These are phyloP conservation scores for Macrotis lagotis DNA, from an alignment of 2,113 vertebrate species.

Conservation along the genomic window DNA sequence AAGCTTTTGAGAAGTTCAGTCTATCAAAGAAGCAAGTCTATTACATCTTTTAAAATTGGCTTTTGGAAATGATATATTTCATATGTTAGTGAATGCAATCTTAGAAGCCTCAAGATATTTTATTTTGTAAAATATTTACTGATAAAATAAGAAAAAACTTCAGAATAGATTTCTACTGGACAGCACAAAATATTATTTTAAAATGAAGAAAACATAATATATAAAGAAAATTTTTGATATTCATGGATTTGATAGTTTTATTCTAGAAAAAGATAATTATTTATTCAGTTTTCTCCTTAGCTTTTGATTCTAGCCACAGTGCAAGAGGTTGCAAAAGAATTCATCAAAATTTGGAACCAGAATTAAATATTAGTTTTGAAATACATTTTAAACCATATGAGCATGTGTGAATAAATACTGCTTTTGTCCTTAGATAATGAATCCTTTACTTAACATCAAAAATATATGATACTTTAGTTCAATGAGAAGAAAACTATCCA, in stretches of 20 bases:
- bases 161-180: constrained; percentile 64
- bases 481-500: not conserved
- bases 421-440: constrained; percentile 5
- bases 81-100: constrained; percentile 75
- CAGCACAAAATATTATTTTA: constrained; percentile 57
- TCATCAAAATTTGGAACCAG: not conserved
- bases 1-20: constrained; percentile 83
- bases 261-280: constrained; percentile 58
- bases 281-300: constrained; percentile 55
- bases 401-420: not conserved
- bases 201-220: constrained; percentile 62
- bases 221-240: constrained; percentile 57
- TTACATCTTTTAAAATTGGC: constrained; percentile 67
- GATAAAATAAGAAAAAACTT: constrained; percentile 64
- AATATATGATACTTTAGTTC: not conserved
- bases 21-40: constrained; percentile 72
- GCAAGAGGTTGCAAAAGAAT: constrained; percentile 4
- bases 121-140: constrained; percentile 69
- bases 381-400: constrained; percentile 7
- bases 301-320: not conserved
- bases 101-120: constrained; percentile 74
- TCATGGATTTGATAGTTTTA: constrained; percentile 62
- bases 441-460: not conserved
- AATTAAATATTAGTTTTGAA: constrained; percentile 15
- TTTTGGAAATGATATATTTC: constrained; percentile 78